Conservation (phyloP, 2,113 vertebrate genomes). For the Pyrgilauda ruficollis region DNA sequence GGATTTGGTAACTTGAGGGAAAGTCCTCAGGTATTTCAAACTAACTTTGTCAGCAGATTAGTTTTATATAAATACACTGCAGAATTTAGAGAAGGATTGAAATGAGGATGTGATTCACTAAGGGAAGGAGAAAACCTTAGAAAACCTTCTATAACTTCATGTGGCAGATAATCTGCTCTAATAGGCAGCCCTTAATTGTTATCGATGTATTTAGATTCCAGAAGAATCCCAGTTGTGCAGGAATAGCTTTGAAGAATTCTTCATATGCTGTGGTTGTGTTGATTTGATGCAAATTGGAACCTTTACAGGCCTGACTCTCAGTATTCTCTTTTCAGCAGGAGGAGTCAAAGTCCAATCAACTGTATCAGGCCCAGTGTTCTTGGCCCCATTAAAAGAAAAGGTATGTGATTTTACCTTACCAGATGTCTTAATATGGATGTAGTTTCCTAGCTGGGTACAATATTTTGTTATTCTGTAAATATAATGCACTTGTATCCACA, state of each 20-base stretch:
- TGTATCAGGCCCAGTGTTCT: constrained; percentile 95
- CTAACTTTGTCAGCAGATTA: neutral
- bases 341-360: constrained; percentile 95
- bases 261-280: neutral
- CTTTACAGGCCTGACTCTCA: neutral
- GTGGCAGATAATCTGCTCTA: neutral
- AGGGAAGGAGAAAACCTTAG: neutral
- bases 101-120: neutral
- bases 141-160: neutral
- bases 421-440: neutral
- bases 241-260: neutral
- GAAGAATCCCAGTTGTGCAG: neutral
- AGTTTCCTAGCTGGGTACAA: neutral
- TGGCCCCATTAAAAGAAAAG: constrained; percentile 95
- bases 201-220: neutral
- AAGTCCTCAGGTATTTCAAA: neutral
- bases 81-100: neutral
- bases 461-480: neutral
- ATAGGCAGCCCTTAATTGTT: neutral
- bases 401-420: constrained; percentile 61
- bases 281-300: neutral
- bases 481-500: neutral
- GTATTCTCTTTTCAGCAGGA: constrained; percentile 75
- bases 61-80: neutral
- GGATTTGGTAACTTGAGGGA: neutral